phyloP scores from a whole-genome alignment of 2,888 invertebrate species.

The Tenthredo livida region DNA sequence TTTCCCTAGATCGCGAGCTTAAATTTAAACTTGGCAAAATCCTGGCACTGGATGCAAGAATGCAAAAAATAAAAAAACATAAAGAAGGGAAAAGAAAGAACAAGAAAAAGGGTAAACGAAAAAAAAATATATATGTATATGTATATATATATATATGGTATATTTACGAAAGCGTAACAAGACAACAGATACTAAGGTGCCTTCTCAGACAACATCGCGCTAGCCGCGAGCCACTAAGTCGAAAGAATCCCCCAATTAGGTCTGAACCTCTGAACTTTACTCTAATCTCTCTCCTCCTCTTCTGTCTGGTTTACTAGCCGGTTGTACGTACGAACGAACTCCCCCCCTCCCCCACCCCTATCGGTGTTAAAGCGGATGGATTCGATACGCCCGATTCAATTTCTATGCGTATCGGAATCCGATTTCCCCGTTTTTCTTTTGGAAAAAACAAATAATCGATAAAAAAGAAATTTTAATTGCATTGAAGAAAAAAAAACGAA shows the following conservation, averaged over 20 bases:
- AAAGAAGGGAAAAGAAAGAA: neutral
- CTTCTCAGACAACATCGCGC: slow-evolving; percentile 35
- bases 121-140: neutral
- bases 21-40: neutral
- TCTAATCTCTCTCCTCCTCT: slow-evolving; percentile 36
- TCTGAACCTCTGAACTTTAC: slow-evolving; percentile 48
- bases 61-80: neutral
- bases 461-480: neutral
- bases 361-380: slow-evolving; percentile 32
- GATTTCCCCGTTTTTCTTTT: neutral
- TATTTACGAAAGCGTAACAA: slow-evolving; percentile 18
- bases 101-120: neutral
- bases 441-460: neutral
- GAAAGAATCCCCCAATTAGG: slow-evolving; percentile 51
- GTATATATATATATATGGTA: neutral
- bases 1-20: neutral
- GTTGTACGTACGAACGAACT: neutral
- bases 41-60: neutral
- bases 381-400: neutral
- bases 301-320: slow-evolving; percentile 1
- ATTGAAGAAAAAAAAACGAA: too few relatives aligned
- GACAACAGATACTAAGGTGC: slow-evolving; percentile 10
- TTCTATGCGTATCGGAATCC: neutral
- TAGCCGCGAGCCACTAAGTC: slow-evolving; percentile 42
- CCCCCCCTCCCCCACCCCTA: neutral